These are phyloP conservation scores for Agapornis canus DNA, from an alignment of 2,797 vertebrate species.

Conservation along the genomic window DNA sequence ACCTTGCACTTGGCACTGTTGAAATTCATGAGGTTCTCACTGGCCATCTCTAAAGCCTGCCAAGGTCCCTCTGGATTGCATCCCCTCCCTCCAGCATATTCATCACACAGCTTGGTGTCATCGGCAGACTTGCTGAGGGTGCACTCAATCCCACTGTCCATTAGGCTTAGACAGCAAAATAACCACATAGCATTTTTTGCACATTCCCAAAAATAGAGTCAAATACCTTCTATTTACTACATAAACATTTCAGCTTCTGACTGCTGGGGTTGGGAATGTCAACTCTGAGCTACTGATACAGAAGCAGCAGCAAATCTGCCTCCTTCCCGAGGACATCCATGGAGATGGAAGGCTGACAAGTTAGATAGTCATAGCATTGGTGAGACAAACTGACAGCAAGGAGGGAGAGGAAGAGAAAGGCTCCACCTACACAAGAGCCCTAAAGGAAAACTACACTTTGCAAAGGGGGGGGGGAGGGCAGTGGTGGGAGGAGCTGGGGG, in stretches of 20 bases:
- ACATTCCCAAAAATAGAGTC: neutral
- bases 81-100: no score
- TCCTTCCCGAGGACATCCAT: conserved; percentile 7
- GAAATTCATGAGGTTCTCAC: neutral
- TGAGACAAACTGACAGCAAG: conserved; percentile 20
- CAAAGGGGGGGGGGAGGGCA: neutral
- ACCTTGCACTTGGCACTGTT: neutral
- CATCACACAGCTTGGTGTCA: neutral
- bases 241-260: neutral
- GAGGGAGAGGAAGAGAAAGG: neutral
- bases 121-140: neutral
- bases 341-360: conserved; percentile 8
- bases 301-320: conserved; percentile 19
- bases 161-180: neutral
- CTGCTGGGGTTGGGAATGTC: neutral
- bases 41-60: neutral
- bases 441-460: neutral
- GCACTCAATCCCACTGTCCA: rapidly evolving
- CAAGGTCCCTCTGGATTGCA: neutral
- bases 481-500: neutral
- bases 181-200: neutral
- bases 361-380: conserved; percentile 1
- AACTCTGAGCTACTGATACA: neutral
- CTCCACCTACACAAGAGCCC: conserved; percentile 35
- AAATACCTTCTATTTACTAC: neutral